A percentile compares a stretch with the other conserved stretches of the same genome.
Evolutionary conservation across 2,888 invertebrate genomes (phyloP).

Genomic region (Platycnemis pennipes): DNA sequence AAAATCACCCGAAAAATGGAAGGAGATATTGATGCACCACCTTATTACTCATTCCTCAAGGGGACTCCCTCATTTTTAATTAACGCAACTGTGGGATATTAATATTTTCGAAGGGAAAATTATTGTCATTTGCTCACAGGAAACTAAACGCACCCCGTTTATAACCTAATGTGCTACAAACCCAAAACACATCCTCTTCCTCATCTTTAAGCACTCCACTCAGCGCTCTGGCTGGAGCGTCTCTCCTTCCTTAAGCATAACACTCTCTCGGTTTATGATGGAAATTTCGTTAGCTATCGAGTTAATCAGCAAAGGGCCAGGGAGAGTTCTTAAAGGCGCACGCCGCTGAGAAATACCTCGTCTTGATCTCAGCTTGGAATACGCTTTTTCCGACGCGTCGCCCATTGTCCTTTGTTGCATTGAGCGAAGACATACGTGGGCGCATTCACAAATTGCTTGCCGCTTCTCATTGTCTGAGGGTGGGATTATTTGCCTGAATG

Average conservation of each 20-base stretch:
- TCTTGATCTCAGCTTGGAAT: not conserved
- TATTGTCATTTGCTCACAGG: no score
- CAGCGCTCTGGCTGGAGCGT: not conserved
- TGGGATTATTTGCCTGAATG: not conserved
- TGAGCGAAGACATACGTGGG: not conserved
- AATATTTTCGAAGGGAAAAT: no score
- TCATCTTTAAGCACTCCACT: not conserved
- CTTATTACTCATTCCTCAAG: not conserved
- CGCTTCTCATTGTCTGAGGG: not conserved
- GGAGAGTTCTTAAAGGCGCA: not conserved
- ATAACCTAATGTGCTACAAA: not conserved
- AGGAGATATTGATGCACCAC: not conserved
- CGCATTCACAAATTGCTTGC: not conserved
- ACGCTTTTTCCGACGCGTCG: not conserved
- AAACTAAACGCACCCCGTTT: no score
- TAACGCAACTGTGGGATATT: no score
- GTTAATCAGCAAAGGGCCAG: not conserved
- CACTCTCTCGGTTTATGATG: not conserved
- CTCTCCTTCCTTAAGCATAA: not conserved
- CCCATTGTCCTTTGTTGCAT: not conserved
- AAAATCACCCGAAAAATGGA: not conserved
- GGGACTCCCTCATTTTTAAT: not conserved
- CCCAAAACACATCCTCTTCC: not conserved
- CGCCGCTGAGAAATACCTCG: not conserved
- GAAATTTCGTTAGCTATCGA: not conserved